These are phyloP conservation scores for Noctua janthina DNA, from an alignment of 2,888 invertebrate species.

Conservation along the genomic window DNA sequence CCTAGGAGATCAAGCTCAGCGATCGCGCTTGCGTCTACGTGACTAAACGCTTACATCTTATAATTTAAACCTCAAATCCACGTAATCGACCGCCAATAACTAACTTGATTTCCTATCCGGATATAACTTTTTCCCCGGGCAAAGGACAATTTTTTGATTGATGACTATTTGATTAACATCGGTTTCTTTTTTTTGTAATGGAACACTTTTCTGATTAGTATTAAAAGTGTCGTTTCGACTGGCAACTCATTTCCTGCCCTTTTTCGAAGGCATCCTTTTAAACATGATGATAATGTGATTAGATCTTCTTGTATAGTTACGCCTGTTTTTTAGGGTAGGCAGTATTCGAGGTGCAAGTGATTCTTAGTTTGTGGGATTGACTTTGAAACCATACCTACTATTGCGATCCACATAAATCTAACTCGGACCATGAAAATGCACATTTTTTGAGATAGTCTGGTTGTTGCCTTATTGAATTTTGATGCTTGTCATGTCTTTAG, in stretches of 20 bases:
- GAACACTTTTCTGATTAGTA: slow-evolving; percentile 64
- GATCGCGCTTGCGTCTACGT: too few species aligned
- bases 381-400: too few species aligned
- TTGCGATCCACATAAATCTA: too few species aligned
- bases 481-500: too few species aligned
- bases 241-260: slow-evolving; percentile 62
- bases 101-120: slow-evolving; percentile 78
- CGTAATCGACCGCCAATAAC: slow-evolving; percentile 65
- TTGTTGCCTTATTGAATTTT: too few species aligned
- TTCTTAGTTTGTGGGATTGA: too few species aligned
- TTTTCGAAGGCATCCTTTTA: slow-evolving; percentile 25
- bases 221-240: slow-evolving; percentile 54
- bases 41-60: slow-evolving; percentile 16
- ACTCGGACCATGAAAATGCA: too few species aligned
- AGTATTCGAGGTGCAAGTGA: too few species aligned
- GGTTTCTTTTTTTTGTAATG: slow-evolving; percentile 61
- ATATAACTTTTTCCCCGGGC: slow-evolving; percentile 75
- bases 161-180: slow-evolving; percentile 74
- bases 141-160: slow-evolving; percentile 74
- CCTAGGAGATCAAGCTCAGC: too few species aligned
- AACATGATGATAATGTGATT: slow-evolving; percentile 52
- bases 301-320: not conserved
- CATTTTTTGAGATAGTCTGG: too few species aligned
- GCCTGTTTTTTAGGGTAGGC: too few species aligned
- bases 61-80: slow-evolving; percentile 19